Evolutionary conservation across 2,888 invertebrate species (phyloP).

Genomic region (Catocala sponsa): DNA sequence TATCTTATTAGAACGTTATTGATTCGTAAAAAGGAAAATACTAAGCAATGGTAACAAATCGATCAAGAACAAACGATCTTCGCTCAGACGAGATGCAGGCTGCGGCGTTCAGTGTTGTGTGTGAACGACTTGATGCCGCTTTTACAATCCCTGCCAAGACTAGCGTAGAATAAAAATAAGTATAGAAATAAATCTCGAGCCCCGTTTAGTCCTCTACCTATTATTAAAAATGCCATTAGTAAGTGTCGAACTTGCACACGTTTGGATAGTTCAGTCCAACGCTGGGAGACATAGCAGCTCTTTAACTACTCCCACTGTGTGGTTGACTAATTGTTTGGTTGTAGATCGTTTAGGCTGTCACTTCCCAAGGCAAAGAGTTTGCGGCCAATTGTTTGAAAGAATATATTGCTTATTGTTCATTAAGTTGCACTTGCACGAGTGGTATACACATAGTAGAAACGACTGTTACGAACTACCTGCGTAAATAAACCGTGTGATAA

Average conservation of each 20-base stretch:
- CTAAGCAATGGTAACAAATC: too few species aligned
- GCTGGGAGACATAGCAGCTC: constrained; percentile 42
- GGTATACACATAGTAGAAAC: too few species aligned
- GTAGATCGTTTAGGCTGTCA: constrained; percentile 37
- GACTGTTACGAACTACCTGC: too few species aligned
- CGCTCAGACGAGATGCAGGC: too few species aligned
- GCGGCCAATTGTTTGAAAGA: background rate
- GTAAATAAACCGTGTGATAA: too few species aligned
- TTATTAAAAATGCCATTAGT: constrained; percentile 44
- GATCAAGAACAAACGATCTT: too few species aligned
- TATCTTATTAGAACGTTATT: too few species aligned
- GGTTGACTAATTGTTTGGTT: constrained; percentile 55
- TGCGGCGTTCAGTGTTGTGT: background rate
- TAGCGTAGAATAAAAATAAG: background rate
- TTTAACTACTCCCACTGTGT: constrained; percentile 49
- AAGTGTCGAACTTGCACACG: constrained; percentile 31
- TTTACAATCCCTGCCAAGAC: background rate
- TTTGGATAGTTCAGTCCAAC: constrained; percentile 40
- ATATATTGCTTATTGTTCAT: too few species aligned
- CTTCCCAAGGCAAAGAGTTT: background rate
- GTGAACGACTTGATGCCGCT: background rate
- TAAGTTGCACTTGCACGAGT: too few species aligned
- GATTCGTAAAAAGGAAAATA: too few species aligned
- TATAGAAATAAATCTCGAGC: background rate
- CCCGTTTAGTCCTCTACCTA: constrained; percentile 12